These are phyloP conservation scores for Drosophila birchii DNA, from an alignment of 2,888 invertebrate species.

Conservation along the genomic window DNA sequence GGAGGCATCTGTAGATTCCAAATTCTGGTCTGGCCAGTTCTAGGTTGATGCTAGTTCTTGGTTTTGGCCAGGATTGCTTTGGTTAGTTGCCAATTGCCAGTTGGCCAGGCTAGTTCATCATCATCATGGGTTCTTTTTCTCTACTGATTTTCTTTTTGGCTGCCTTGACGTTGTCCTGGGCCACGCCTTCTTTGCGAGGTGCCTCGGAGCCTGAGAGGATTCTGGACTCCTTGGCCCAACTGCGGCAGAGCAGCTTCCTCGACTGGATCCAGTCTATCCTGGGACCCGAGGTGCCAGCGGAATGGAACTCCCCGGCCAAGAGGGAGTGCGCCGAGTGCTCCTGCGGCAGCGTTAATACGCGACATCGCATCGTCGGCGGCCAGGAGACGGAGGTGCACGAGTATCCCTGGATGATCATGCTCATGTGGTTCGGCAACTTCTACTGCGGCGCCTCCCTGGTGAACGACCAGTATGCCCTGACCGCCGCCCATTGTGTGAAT, in stretches of 20 bases:
- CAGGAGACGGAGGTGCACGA: conserved; percentile 90
- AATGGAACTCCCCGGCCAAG: conserved; percentile 56
- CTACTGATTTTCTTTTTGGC: conserved; percentile 11
- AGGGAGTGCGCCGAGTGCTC: conserved; percentile 79
- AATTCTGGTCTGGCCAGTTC: conserved; percentile 39
- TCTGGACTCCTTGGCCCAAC: conserved; percentile 52
- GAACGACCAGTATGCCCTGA: conserved; percentile 90
- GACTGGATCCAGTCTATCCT: conserved; percentile 78
- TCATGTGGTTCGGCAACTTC: conserved; percentile 86
- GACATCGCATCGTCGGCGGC: conserved; percentile 91
- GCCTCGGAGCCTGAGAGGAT: conserved; percentile 66
- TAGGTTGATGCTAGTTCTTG: conserved; percentile 10
- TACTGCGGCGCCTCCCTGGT: conserved; percentile 92
- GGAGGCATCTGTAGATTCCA: conserved; percentile 1
- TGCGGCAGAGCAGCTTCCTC: conserved; percentile 73
- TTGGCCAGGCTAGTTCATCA: conserved; percentile 61
- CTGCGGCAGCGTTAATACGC: conserved; percentile 89
- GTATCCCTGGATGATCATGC: conserved; percentile 89
- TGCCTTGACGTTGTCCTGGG: conserved; percentile 28
- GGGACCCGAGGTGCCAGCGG: conserved; percentile 59
- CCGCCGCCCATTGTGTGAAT: conserved; percentile 90
- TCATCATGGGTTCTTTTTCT: conserved; percentile 55
- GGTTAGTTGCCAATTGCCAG: conserved; percentile 70
- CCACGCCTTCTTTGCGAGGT: conserved; percentile 53
- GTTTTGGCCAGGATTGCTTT: conserved; percentile 41